Evolutionary conservation across 1,140 invertebrate species (phyloP), one percentile per base, ranked within the genome.

Genomic region (Meloidogyne hapla): DNA sequence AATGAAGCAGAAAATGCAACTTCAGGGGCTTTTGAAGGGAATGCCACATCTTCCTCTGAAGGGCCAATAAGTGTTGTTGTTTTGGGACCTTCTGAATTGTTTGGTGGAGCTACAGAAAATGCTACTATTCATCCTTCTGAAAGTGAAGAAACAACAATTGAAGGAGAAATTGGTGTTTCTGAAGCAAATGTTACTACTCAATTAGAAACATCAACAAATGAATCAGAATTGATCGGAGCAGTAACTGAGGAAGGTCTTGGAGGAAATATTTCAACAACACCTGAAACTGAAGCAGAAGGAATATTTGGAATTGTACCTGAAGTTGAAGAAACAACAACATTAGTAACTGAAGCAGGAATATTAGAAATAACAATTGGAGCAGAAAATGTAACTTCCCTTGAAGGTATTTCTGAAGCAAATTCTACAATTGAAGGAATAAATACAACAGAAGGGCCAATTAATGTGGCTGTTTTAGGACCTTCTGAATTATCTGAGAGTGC

Each of bases 231-330:
- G 10, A 15, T 8, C 13, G 48, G 42, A 9, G 15, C 56, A 65
- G 1, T 45, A 21, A 61, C 23, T 40, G 33, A 38, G 9, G 65
- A 48, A 71, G 45, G 26, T 3, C 10, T 42, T 62, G 63, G n/a
- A 75, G 65, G 26, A 67, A 64, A 23, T 61, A 68, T 28, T 45
- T 40, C 65, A 23, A 21, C 38, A 25, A n/a, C 21, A 33, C 3
- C 65, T 56, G 15, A 38, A 68, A 56, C 28, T 21, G 48, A 26
- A 33, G 25, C n/a, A n/a, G 61, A 23, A 33, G 77, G 48, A 69
- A 70, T 61, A 26, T 79, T 79, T n/a, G n/a, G 25, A 81, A 76
- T 76, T 38, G 76, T 81, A 26, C 75, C 79, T 48, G 28, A 81
- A 69, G 10, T 0, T 10, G n/a, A 23, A 12, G 61, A 33, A 38